Conservation (phyloP, 2,113 vertebrate species). For the Oncorhynchus keta region DNA sequence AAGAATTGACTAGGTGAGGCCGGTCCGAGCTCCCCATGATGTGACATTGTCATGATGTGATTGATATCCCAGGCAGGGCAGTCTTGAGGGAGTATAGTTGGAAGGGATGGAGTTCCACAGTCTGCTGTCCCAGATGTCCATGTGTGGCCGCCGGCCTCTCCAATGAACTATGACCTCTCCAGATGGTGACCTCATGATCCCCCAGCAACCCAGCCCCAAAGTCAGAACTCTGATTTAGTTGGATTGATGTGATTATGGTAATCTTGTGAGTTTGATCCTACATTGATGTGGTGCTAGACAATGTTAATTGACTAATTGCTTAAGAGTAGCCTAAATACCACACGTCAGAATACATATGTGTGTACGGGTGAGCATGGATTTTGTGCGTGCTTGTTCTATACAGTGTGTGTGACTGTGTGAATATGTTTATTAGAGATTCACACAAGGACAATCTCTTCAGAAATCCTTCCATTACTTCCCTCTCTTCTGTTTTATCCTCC, state of each 20-base stretch:
- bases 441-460: too few species aligned
- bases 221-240: neutral
- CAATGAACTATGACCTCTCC: conserved; percentile 58
- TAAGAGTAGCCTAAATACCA: neutral
- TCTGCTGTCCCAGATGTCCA: conserved; percentile 51
- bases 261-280: too few species aligned
- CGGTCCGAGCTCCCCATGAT: neutral
- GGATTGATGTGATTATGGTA: neutral
- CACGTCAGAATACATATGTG: neutral
- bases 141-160: conserved; percentile 45
- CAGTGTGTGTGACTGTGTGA: neutral
- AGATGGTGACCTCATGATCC: conserved; percentile 54
- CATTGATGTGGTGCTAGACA: too few species aligned
- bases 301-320: too few species aligned
- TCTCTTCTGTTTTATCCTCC: too few species aligned
- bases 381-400: neutral
- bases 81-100: conserved; percentile 7
- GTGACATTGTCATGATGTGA: neutral
- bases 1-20: neutral
- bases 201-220: neutral
- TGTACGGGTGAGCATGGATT: neutral
- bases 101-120: conserved; percentile 27
- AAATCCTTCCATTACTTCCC: too few species aligned
- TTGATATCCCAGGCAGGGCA: neutral
- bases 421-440: neutral